Evolutionary conservation across 2,113 vertebrate species (phyloP).

Genomic region (Aviceda subcristata): DNA sequence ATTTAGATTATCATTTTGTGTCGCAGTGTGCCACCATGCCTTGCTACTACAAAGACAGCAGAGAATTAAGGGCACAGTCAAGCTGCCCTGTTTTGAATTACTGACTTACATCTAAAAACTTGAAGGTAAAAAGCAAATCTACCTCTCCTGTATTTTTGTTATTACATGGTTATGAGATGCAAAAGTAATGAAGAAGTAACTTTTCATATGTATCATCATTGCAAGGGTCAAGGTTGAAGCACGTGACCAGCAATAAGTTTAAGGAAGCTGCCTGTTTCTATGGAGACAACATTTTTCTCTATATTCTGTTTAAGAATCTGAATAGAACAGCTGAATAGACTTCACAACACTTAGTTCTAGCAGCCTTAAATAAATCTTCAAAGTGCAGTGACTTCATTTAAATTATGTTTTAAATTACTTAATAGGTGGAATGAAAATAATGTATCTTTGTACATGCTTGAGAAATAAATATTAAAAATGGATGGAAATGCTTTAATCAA

Average conservation of each 20-base stretch:
- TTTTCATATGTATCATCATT: neutral
- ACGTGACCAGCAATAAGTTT: neutral
- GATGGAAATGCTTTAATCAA: neutral
- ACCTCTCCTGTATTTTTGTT: neutral
- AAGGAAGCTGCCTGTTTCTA: slow-evolving; percentile 17
- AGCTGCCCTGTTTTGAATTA: neutral
- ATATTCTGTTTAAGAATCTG: neutral
- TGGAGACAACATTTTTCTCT: neutral
- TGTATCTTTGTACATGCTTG: neutral
- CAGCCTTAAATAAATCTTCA: neutral
- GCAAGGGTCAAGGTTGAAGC: neutral
- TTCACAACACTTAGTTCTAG: neutral
- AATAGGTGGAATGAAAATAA: neutral
- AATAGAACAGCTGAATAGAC: neutral
- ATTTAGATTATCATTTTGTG: slow-evolving; percentile 11
- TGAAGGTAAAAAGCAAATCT: neutral
- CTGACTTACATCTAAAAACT: neutral
- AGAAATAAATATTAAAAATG: neutral
- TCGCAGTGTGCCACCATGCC: neutral
- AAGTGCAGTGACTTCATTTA: neutral
- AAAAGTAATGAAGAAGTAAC: neutral
- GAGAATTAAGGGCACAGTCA: neutral
- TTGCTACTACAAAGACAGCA: neutral
- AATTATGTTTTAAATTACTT: neutral
- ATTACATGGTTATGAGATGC: neutral